Conservation (phyloP, 2,888 invertebrate genomes). For the Arge pagana region DNA sequence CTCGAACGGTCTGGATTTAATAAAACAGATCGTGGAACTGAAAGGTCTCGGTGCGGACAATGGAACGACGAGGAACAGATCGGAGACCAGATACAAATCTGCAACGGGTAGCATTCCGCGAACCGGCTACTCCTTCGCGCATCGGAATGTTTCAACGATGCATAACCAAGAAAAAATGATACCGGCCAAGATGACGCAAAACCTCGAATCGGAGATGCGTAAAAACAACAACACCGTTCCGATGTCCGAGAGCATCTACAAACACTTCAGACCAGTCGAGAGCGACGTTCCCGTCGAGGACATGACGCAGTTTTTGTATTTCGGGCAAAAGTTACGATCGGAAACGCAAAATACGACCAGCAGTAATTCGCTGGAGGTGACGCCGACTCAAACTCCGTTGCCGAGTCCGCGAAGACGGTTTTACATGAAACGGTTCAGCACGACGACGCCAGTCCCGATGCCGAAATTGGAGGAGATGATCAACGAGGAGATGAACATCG, state of each 20-base stretch:
- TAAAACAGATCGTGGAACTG: slow-evolving; percentile 3
- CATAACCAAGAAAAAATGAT: slow-evolving; percentile 8
- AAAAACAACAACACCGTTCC: slow-evolving; percentile 63
- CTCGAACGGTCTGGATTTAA: not conserved
- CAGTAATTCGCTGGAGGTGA: slow-evolving; percentile 45
- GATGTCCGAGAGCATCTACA: slow-evolving; percentile 68
- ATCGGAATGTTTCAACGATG: slow-evolving; percentile 8
- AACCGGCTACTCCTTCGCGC: not conserved
- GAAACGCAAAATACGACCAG: slow-evolving; percentile 48
- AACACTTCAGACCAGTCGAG: slow-evolving; percentile 68
- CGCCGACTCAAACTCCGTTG: slow-evolving; percentile 36
- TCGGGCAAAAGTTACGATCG: slow-evolving; percentile 68
- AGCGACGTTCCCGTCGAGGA: slow-evolving; percentile 68
- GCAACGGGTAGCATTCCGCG: slow-evolving; percentile 6
- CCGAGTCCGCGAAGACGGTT: slow-evolving; percentile 42
- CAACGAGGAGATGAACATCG: slow-evolving; percentile 52
- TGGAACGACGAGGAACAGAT: not conserved
- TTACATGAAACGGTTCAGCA: slow-evolving; percentile 39
- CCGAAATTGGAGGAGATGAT: slow-evolving; percentile 45
- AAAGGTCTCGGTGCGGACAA: slow-evolving; percentile 15
- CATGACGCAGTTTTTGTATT: slow-evolving; percentile 72
- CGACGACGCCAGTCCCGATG: slow-evolving; percentile 28
- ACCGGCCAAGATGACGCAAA: slow-evolving; percentile 10
- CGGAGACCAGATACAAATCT: slow-evolving; percentile 9
- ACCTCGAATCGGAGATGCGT: slow-evolving; percentile 50